These are phyloP conservation scores for Euura lappo DNA, from an alignment of 1,140 invertebrate genomes.

Conservation along the genomic window DNA sequence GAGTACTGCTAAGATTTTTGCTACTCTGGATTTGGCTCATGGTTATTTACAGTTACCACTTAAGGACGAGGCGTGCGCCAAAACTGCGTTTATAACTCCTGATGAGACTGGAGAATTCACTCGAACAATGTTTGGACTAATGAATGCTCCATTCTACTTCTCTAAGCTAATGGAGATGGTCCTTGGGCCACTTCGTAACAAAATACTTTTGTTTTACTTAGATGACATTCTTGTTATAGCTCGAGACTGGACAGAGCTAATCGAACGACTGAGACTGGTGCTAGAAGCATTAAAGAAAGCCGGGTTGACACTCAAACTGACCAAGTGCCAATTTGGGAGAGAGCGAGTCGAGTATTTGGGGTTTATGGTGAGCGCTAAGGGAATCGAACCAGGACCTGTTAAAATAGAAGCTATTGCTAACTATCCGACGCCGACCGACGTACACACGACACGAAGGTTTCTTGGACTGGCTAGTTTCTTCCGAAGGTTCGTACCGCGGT, in stretches of 20 bases:
- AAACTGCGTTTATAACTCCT: slow-evolving; percentile 51
- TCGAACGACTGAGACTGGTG: slow-evolving; percentile 43
- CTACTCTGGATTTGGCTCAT: slow-evolving; percentile 58
- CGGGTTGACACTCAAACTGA: slow-evolving; percentile 34
- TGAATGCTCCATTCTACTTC: slow-evolving; percentile 24
- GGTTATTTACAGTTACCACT: slow-evolving; percentile 49
- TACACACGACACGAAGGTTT: slow-evolving; percentile 36
- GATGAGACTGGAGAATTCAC: slow-evolving; percentile 35
- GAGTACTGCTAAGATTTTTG: slow-evolving; percentile 40
- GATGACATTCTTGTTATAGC: slow-evolving; percentile 19
- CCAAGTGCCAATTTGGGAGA: slow-evolving; percentile 37
- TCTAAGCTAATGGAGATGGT: slow-evolving; percentile 19
- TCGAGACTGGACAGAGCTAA: slow-evolving; percentile 39
- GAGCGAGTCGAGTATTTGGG: slow-evolving; percentile 33
- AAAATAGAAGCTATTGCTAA: slow-evolving; percentile 30
- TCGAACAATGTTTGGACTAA: slow-evolving; percentile 19
- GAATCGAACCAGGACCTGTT: slow-evolving; percentile 27
- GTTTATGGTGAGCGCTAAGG: slow-evolving; percentile 24
- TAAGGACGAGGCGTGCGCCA: slow-evolving; percentile 39
- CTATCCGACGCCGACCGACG: slow-evolving; percentile 31
- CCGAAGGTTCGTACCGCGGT: too few species aligned
- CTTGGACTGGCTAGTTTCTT: slow-evolving; percentile 35
- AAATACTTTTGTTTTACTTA: slow-evolving; percentile 15
- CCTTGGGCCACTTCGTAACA: slow-evolving; percentile 11
- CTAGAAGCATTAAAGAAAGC: slow-evolving; percentile 26